These are phyloP conservation scores for Branchipolynoe longqiensis DNA, from an alignment of 2,888 invertebrate genomes.

Conservation along the genomic window DNA sequence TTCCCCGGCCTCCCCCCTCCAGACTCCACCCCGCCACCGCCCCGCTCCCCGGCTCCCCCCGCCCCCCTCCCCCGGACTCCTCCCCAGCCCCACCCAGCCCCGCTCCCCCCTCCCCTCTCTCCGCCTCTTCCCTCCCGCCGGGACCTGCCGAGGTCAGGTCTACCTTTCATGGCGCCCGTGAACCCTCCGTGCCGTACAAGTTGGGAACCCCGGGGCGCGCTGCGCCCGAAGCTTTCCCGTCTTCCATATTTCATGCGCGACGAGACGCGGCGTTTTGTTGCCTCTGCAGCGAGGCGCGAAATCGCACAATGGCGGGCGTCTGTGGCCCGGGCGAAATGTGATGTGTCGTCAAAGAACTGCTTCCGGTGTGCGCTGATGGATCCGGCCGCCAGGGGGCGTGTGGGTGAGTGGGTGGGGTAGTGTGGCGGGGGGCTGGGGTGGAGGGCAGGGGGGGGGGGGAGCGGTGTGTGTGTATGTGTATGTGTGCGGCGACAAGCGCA, in stretches of 20 bases:
- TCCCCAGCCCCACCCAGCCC: no score
- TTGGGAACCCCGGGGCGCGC: neutral
- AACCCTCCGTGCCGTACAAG: neutral
- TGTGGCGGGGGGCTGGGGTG: no score
- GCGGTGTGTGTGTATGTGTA: no score
- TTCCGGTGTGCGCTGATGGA: constrained; percentile 15
- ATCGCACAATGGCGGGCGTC: constrained; percentile 24
- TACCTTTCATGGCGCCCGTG: constrained; percentile 27
- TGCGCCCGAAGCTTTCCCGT: neutral
- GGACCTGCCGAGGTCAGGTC: constrained; percentile 10
- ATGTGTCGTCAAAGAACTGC: constrained; percentile 46
- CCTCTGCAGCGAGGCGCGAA: constrained; percentile 12
- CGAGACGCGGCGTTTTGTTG: neutral
- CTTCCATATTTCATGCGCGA: constrained; percentile 33
- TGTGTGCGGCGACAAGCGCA: neutral
- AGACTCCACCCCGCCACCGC: no score
- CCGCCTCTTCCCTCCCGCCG: neutral
- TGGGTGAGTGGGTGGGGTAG: constrained; percentile 1
- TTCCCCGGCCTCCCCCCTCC: no score
- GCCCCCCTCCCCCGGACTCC: no score
- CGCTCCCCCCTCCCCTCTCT: constrained; percentile 10
- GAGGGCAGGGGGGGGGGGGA: no score
- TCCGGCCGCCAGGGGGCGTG: neutral
- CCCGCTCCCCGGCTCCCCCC: no score
- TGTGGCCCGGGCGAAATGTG: neutral